Percentiles rank a stretch among this genome's conserved stretches.
phyloP scores from a whole-genome alignment of 2,888 invertebrate species.

The Dugesia japonica region DNA sequence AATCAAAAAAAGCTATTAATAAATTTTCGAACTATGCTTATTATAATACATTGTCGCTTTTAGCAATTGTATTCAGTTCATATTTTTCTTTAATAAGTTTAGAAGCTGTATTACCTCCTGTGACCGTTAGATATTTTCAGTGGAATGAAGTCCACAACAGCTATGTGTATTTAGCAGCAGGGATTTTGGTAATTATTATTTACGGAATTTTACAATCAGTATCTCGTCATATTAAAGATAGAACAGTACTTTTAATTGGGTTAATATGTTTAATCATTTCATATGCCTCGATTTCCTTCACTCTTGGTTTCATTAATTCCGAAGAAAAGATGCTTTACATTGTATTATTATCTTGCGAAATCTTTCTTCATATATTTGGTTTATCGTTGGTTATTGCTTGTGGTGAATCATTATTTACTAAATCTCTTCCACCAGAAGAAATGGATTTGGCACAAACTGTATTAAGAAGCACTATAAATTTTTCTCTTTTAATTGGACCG shows the following conservation, averaged over 20 bases:
- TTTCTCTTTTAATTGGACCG: slow-evolving; percentile 30
- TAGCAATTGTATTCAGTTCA: not conserved
- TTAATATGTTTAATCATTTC: slow-evolving; percentile 20
- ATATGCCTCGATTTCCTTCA: slow-evolving; percentile 12
- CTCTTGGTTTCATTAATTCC: slow-evolving; percentile 23
- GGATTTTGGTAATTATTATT: slow-evolving; percentile 27
- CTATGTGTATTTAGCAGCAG: slow-evolving; percentile 28
- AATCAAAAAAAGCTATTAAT: not conserved
- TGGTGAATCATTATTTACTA: slow-evolving; percentile 32
- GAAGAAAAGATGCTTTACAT: slow-evolving; percentile 16
- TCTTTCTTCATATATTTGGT: slow-evolving; percentile 26
- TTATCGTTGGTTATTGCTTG: slow-evolving; percentile 27
- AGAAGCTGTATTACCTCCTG: slow-evolving; percentile 29
- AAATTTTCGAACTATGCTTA: not conserved
- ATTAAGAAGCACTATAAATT: slow-evolving; percentile 26
- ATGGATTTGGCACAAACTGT: slow-evolving; percentile 29
- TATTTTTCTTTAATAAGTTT: slow-evolving; percentile 29
- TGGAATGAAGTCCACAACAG: slow-evolving; percentile 28
- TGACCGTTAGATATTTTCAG: slow-evolving; percentile 24
- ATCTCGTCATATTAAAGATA: slow-evolving; percentile 27
- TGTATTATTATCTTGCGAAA: slow-evolving; percentile 12
- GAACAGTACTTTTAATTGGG: slow-evolving; percentile 23
- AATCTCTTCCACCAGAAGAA: slow-evolving; percentile 26
- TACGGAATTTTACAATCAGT: slow-evolving; percentile 26
- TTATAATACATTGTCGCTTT: slow-evolving; percentile 17